Evolutionary conservation across 2,888 invertebrate genomes (phyloP).

Genomic region (Eupithecia subfuscata): DNA sequence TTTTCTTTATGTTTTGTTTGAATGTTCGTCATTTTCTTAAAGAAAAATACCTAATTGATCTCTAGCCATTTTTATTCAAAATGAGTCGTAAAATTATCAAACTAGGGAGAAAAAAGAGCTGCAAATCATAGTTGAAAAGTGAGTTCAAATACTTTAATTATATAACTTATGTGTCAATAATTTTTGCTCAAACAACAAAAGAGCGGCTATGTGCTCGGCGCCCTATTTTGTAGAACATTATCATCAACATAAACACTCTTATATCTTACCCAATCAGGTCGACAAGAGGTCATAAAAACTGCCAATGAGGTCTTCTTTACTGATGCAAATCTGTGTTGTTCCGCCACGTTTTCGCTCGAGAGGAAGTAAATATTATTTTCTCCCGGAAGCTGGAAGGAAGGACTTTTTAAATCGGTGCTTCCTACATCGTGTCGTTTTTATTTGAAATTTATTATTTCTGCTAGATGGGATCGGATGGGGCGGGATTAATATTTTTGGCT

Average conservation of each 20-base stretch:
- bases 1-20: too few relatives aligned
- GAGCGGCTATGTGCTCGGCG: too few relatives aligned
- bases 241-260: not conserved
- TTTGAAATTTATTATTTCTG: conserved; percentile 23
- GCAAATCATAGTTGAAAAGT: too few relatives aligned
- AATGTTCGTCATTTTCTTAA: too few relatives aligned
- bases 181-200: too few relatives aligned
- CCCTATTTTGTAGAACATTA: too few relatives aligned
- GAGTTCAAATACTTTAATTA: too few relatives aligned
- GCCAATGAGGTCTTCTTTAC: not conserved
- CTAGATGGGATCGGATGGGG: conserved; percentile 10
- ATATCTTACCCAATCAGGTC: not conserved
- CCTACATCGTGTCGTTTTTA: conserved; percentile 20
- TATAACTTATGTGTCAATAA: too few relatives aligned
- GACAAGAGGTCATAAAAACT: not conserved
- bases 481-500: not conserved
- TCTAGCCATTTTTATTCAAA: too few relatives aligned
- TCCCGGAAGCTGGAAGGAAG: conserved; percentile 24
- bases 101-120: too few relatives aligned
- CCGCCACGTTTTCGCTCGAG: conserved; percentile 8
- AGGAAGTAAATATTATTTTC: conserved; percentile 26
- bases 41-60: too few relatives aligned
- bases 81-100: too few relatives aligned
- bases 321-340: conserved; percentile 14
- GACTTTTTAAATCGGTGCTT: conserved; percentile 26